Conservation (phyloP, 2,113 vertebrate species). For the Calyptommatus sinebrachiatus region DNA sequence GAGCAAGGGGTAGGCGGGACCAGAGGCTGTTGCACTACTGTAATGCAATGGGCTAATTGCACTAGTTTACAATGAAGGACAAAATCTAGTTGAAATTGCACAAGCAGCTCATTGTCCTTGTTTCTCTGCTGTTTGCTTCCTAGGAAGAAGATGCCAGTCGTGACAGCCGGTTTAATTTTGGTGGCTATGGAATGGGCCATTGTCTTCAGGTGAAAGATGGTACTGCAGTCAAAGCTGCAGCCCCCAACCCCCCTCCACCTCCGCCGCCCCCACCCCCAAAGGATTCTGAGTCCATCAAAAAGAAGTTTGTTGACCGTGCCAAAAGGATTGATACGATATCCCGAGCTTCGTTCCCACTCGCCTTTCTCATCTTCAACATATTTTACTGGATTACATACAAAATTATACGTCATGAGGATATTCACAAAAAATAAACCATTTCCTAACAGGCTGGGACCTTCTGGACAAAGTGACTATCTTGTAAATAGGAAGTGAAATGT, state of each 20-base stretch:
- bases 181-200: slow-evolving; percentile 89
- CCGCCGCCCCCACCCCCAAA: slow-evolving; percentile 69
- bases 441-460: slow-evolving; percentile 54
- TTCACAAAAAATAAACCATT: slow-evolving; percentile 81
- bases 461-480: slow-evolving; percentile 70
- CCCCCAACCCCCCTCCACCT: slow-evolving; percentile 64
- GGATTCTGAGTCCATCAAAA: slow-evolving; percentile 88
- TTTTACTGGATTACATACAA: slow-evolving; percentile 99
- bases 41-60: too few relatives aligned
- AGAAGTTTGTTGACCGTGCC: slow-evolving; percentile 96
- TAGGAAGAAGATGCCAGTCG: slow-evolving; percentile 89
- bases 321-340: slow-evolving; percentile 98
- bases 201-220: slow-evolving; percentile 92
- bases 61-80: not conserved
- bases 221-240: slow-evolving; percentile 80
- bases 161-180: slow-evolving; percentile 92
- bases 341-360: slow-evolving; percentile 92
- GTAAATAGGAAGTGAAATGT: slow-evolving; percentile 77
- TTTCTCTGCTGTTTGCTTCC: slow-evolving; percentile 51
- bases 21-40: too few relatives aligned
- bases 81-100: accelerated
- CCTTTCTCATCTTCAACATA: slow-evolving; percentile 98
- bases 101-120: slow-evolving; percentile 19
- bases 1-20: too few relatives aligned
- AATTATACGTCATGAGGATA: slow-evolving; percentile 94